Percentiles rank a stretch among this genome's conserved stretches.
phyloP scores from a whole-genome alignment of 2,797 vertebrate genomes.

The Caiman crocodilus region DNA sequence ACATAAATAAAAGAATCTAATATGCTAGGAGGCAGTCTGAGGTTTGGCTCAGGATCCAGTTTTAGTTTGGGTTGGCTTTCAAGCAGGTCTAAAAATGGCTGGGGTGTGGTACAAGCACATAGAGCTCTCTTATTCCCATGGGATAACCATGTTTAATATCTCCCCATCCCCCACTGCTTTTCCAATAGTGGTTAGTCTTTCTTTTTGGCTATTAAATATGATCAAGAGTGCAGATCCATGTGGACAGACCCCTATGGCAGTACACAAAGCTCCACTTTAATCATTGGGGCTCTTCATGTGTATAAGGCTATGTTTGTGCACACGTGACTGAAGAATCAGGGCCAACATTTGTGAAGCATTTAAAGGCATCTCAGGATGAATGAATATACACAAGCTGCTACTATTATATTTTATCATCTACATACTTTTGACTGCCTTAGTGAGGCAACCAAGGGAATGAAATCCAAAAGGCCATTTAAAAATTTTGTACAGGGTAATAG shows the following conservation, averaged over 20 bases:
- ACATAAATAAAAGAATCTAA: conserved; percentile 66
- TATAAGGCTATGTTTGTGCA: background rate
- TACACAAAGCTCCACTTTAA: conserved; percentile 11
- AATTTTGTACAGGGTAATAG: background rate
- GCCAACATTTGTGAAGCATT: background rate
- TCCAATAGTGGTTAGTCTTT: conserved; percentile 50
- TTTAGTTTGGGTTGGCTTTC: conserved; percentile 68
- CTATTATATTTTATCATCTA: background rate
- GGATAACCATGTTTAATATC: conserved; percentile 49
- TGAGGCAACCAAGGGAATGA: conserved; percentile 9
- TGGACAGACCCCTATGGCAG: background rate
- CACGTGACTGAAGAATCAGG: conserved; percentile 6
- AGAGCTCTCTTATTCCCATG: conserved; percentile 59
- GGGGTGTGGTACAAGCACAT: conserved; percentile 44
- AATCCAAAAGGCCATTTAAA: background rate
- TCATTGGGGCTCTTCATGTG: background rate
- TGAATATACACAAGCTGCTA: background rate
- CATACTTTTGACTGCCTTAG: background rate
- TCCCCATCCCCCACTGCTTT: conserved; percentile 26
- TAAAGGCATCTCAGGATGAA: background rate
- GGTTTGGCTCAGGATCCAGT: conserved; percentile 65
- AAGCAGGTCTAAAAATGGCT: conserved; percentile 53
- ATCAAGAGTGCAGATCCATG: conserved; percentile 38
- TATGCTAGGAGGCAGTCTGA: conserved; percentile 54
- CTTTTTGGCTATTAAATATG: conserved; percentile 59